Percentiles rank a stretch among this genome's conserved stretches.
phyloP scores from a whole-genome alignment of 2,888 invertebrate genomes.

The Brachyptera putata region DNA sequence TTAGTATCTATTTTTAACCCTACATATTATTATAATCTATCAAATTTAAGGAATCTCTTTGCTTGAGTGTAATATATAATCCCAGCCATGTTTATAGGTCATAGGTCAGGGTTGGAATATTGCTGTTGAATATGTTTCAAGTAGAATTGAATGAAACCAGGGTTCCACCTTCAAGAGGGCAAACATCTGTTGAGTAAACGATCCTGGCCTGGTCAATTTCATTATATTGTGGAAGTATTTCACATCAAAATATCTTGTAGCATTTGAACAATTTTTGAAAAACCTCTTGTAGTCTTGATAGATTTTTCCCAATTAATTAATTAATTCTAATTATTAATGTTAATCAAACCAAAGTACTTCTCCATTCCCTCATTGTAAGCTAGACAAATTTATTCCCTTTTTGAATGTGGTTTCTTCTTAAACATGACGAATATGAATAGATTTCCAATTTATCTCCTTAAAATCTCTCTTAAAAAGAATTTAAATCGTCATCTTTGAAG shows the following conservation, averaged over 20 bases:
- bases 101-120: conserved; percentile 3
- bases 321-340: conserved; percentile 17
- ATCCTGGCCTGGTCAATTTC: conserved; percentile 3
- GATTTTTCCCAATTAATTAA: conserved; percentile 11
- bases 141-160: too few species aligned
- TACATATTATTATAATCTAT: conserved; percentile 11
- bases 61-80: conserved; percentile 13
- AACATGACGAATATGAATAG: conserved; percentile 3
- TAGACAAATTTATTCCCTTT: conserved; percentile 25
- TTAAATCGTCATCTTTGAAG: not conserved
- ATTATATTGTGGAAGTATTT: conserved; percentile 5
- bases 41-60: conserved; percentile 11
- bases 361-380: conserved; percentile 18
- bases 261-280: conserved; percentile 15
- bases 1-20: conserved; percentile 10
- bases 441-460: conserved; percentile 14
- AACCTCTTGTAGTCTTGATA: conserved; percentile 19
- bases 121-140: not conserved
- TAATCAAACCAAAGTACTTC: conserved; percentile 14
- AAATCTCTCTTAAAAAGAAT: conserved; percentile 21
- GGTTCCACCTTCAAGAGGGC: too few species aligned
- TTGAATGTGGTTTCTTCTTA: conserved; percentile 25
- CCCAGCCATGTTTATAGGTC: conserved; percentile 16
- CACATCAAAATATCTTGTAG: conserved; percentile 5
- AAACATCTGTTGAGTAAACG: too few species aligned